These are phyloP conservation scores for Callitettix versicolor DNA, from an alignment of 1,140 invertebrate genomes.

Conservation along the genomic window DNA sequence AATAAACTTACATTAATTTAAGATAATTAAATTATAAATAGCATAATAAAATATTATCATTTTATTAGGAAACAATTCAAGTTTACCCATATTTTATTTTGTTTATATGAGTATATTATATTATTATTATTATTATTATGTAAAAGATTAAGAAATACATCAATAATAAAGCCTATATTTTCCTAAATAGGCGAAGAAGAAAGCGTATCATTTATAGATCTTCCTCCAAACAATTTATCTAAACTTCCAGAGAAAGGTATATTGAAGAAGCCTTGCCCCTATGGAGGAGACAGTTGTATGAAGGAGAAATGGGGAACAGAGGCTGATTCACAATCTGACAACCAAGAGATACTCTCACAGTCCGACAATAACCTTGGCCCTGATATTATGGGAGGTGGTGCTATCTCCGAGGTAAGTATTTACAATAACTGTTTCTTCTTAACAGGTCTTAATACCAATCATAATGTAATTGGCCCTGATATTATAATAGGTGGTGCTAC, in stretches of 20 bases:
- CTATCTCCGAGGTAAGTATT: constrained; percentile 34
- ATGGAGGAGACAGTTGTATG: constrained; percentile 31
- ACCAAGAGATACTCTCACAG: constrained; percentile 54
- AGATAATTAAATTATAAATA: too few species aligned
- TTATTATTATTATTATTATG: too few species aligned
- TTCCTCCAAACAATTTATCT: constrained; percentile 59
- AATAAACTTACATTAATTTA: too few species aligned
- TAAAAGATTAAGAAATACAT: too few species aligned
- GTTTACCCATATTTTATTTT: too few species aligned
- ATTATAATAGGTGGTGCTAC: constrained; percentile 26
- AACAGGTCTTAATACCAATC: background rate
- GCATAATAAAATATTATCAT: too few species aligned
- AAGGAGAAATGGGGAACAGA: constrained; percentile 52
- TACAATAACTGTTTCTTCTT: background rate
- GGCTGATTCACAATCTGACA: constrained; percentile 61
- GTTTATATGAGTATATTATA: too few species aligned
- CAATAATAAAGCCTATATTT: too few species aligned
- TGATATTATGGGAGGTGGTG: constrained; percentile 20
- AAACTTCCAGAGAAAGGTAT: constrained; percentile 77
- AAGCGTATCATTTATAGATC: constrained; percentile 68
- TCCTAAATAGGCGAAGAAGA: constrained; percentile 69
- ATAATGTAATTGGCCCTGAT: constrained; percentile 30
- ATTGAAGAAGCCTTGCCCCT: constrained; percentile 77
- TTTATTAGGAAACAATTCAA: too few species aligned
- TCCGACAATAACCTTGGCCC: constrained; percentile 46